phyloP scores from a whole-genome alignment of 1,140 invertebrate genomes.

The Bicyclus anynana region DNA sequence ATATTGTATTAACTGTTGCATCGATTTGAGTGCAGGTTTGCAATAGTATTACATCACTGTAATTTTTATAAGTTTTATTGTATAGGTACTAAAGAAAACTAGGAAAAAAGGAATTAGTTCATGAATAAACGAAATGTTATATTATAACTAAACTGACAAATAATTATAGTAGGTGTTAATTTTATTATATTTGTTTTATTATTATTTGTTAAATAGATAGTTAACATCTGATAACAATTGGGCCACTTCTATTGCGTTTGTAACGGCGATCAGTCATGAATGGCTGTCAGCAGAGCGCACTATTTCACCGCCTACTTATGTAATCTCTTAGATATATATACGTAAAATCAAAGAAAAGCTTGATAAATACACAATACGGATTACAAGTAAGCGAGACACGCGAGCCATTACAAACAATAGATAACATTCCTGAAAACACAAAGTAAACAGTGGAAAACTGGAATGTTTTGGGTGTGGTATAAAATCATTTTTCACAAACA shows the following conservation, averaged over 20 bases:
- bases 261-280: constrained; percentile 35
- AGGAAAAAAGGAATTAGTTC: too few relatives aligned
- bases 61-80: too few relatives aligned
- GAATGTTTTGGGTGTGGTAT: constrained; percentile 61
- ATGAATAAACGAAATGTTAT: too few relatives aligned
- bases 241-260: constrained; percentile 28
- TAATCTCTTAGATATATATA: constrained; percentile 49
- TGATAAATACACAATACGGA: constrained; percentile 58
- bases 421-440: constrained; percentile 62
- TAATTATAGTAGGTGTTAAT: too few relatives aligned
- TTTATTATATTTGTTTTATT: too few relatives aligned
- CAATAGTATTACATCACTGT: too few relatives aligned
- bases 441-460: constrained; percentile 64
- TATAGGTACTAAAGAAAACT: too few relatives aligned
- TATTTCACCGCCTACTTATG: constrained; percentile 40
- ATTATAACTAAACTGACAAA: too few relatives aligned
- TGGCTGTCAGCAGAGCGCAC: constrained; percentile 26
- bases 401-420: constrained; percentile 59
- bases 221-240: neutral
- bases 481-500: constrained; percentile 71
- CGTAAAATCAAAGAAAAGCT: constrained; percentile 58
- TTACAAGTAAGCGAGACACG: constrained; percentile 51
- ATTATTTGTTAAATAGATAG: neutral
- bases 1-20: too few relatives aligned
- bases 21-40: too few relatives aligned